phyloP scores from a whole-genome alignment of 2,888 invertebrate species.

The Lathronympha strigana region DNA sequence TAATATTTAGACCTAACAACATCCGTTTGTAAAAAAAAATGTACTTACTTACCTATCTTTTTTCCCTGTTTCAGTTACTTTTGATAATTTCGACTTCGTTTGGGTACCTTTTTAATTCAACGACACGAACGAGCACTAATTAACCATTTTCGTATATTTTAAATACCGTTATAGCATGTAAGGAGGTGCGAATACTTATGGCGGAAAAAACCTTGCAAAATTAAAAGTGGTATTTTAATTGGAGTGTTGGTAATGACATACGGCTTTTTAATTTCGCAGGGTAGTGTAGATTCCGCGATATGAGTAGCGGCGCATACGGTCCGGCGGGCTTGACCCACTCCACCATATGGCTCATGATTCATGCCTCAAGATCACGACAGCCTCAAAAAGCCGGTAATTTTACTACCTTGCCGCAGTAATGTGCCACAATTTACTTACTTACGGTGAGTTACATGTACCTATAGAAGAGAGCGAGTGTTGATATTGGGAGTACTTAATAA shows the following conservation, averaged over 20 bases:
- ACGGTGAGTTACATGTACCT: neutral
- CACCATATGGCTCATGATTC: constrained; percentile 65
- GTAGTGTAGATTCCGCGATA: constrained; percentile 27
- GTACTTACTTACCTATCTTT: no score
- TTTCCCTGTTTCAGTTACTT: no score
- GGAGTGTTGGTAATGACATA: constrained; percentile 6
- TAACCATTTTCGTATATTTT: constrained; percentile 29
- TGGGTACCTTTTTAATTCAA: constrained; percentile 7
- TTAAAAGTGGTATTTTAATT: neutral
- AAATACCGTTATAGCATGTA: constrained; percentile 30
- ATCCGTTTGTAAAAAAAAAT: no score
- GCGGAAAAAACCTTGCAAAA: neutral
- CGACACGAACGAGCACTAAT: constrained; percentile 14
- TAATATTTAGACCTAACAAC: no score
- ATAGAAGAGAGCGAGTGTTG: neutral
- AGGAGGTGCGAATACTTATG: constrained; percentile 28
- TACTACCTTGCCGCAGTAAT: constrained; percentile 3
- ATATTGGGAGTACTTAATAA: no score
- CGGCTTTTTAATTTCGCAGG: neutral
- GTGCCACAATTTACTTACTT: neutral
- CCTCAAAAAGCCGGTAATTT: constrained; percentile 13
- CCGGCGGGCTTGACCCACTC: constrained; percentile 40
- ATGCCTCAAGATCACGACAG: constrained; percentile 33
- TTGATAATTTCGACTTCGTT: no score
- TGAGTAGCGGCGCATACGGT: constrained; percentile 31